Evolutionary conservation across 2,113 vertebrate species (phyloP), one percentile per base, ranked within the genome.

Genomic region (Peromyscus maniculatus): DNA sequence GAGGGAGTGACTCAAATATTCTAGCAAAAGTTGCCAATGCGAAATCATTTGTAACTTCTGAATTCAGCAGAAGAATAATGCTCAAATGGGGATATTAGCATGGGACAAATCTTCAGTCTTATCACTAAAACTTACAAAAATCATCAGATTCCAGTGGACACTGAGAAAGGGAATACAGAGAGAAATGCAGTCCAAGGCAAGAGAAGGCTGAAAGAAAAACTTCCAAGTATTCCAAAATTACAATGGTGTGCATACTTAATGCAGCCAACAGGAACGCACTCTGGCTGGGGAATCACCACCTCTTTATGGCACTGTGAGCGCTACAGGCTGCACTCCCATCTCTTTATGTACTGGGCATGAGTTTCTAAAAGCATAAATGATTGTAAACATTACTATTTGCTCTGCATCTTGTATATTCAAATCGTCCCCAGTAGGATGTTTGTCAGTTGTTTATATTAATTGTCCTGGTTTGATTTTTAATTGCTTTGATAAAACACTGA

Each of bases 21-120:
- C 72, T 71, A 39, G 72, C 57, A 33, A 36, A 78, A 2, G 78
- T 87, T 87, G 69, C 36, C 4, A n/a, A 11, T 74, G 49, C 5
- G 2, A 43, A 77, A 86, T 90, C 11, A 8, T 82, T 93, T 69
- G 72, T 36, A 52, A 52, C 33, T 66, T 57, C 36, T 91, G 8
- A 64, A 16, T 52, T 43, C 28, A n/a, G 36, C n/a, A 7, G 71
- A 91, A 89, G 67, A 66, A 43, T 77, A 88, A 91, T 36, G 62
- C 1, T 57, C 52, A 57, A 43, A 59, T 7, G 33, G 21, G 26
- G 9, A 74, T 67, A 64, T 19, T 28, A 55, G 12, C 57, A 69
- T 87, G 36, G 36, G 5, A 36, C 62, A 94, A 80, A 91, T 16
- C 46, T 92, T 94, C 39, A 84, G 62, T 88, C 64, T 94, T 94